These are phyloP conservation scores for Mormyrus proboscirostris DNA, from an alignment of 2,797 vertebrate species.

Conservation along the genomic window DNA sequence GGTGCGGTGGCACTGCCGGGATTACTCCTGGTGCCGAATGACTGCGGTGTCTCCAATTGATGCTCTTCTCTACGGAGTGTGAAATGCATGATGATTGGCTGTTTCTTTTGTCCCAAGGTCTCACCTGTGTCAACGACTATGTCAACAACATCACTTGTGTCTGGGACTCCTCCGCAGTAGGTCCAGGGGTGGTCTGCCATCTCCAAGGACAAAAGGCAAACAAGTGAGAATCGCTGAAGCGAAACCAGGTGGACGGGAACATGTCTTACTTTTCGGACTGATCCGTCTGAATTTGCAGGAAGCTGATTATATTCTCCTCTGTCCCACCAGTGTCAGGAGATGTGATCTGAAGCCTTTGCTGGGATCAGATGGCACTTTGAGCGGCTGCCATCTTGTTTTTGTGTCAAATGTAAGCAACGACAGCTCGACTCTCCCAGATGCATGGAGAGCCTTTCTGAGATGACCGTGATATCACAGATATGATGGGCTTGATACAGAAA, in stretches of 20 bases:
- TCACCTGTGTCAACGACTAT: slow-evolving; percentile 16
- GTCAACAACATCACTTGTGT: slow-evolving; percentile 12
- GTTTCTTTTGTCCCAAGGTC: neutral
- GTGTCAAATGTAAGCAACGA: neutral
- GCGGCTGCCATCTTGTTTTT: slow-evolving; percentile 5
- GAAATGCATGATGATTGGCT: too few relatives aligned
- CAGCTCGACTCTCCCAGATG: neutral
- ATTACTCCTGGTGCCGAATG: neutral
- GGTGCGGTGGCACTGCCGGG: neutral
- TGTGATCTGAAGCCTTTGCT: neutral
- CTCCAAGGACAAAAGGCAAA: neutral
- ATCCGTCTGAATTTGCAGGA: neutral
- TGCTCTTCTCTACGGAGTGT: neutral
- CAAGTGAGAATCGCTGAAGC: neutral
- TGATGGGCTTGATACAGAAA: neutral
- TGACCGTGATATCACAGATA: neutral
- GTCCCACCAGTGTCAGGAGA: neutral
- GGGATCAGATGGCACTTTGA: neutral
- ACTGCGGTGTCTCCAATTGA: neutral
- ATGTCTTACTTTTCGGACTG: neutral
- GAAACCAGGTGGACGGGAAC: neutral
- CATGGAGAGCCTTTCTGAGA: neutral
- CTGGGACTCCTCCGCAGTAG: neutral
- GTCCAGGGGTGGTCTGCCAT: neutral
- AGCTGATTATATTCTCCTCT: neutral